phyloP scores from a whole-genome alignment of 2,888 invertebrate species.

The Antheraea assamensis region DNA sequence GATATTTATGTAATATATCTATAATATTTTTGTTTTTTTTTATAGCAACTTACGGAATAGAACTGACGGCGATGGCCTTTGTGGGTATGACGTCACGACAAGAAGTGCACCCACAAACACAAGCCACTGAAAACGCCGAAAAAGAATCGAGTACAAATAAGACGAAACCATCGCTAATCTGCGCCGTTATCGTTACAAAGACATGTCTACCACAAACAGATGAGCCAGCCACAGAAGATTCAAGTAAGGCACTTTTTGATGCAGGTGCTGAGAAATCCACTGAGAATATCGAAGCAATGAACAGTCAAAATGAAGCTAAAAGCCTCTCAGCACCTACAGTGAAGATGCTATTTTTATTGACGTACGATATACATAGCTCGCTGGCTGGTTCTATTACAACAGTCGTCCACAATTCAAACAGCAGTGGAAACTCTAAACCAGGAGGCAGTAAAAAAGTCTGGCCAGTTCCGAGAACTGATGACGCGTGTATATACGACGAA shows the following conservation, averaged over 20 bases:
- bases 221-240: constrained; percentile 67
- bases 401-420: constrained; percentile 69
- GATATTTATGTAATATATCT: background rate
- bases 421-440: constrained; percentile 77
- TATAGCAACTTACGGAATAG: constrained; percentile 69
- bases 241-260: constrained; percentile 71
- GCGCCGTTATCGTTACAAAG: constrained; percentile 67
- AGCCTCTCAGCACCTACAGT: constrained; percentile 62
- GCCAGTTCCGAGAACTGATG: constrained; percentile 62
- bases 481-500: constrained; percentile 72
- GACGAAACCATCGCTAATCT: constrained; percentile 69
- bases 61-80: constrained; percentile 75
- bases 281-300: constrained; percentile 86
- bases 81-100: constrained; percentile 69
- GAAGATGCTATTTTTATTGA: constrained; percentile 83
- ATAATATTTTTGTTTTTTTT: constrained; percentile 27
- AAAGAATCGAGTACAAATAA: constrained; percentile 60
- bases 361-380: constrained; percentile 87
- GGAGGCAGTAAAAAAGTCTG: constrained; percentile 79
- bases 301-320: constrained; percentile 88
- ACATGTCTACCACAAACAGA: constrained; percentile 53
- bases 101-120: constrained; percentile 61
- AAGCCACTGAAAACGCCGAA: constrained; percentile 59
- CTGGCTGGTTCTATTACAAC: constrained; percentile 71
- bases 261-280: constrained; percentile 62